Conservation (phyloP, 2,888 invertebrate genomes). For the Electrophaes corylata region DNA sequence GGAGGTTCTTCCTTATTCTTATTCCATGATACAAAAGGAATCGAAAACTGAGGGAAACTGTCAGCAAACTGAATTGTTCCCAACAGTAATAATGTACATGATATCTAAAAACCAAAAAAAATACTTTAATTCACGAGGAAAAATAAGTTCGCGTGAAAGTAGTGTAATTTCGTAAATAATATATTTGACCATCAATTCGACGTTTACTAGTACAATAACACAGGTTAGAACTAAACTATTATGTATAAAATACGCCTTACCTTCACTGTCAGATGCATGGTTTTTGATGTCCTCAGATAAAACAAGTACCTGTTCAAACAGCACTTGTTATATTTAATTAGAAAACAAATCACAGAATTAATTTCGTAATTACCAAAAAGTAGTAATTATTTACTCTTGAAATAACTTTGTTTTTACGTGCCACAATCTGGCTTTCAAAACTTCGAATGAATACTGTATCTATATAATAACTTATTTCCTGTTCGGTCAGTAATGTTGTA, state of each 20-base stretch:
- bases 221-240: not conserved
- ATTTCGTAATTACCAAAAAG: not conserved
- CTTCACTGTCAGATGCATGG: slow-evolving; percentile 16
- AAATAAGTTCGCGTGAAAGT: no score
- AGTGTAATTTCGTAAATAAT: no score
- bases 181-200: no score
- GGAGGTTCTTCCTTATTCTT: slow-evolving; percentile 14
- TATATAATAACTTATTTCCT: slow-evolving; percentile 20
- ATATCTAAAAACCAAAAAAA: slow-evolving; percentile 17
- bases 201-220: no score
- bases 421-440: slow-evolving; percentile 24
- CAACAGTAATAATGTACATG: slow-evolving; percentile 1
- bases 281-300: not conserved
- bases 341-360: not conserved
- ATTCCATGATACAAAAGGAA: slow-evolving; percentile 17
- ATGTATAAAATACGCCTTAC: slow-evolving; percentile 5
- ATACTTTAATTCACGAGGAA: not conserved
- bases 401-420: slow-evolving; percentile 23
- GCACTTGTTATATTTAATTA: slow-evolving; percentile 2
- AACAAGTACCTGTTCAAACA: not conserved
- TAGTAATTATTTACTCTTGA: not conserved
- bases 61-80: slow-evolving; percentile 3
- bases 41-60: slow-evolving; percentile 22
- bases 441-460: slow-evolving; percentile 24
- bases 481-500: slow-evolving; percentile 26